Percentiles rank a stretch among this genome's conserved stretches.
phyloP scores from a whole-genome alignment of 1,140 invertebrate genomes.

The Eriosoma lanigerum region DNA sequence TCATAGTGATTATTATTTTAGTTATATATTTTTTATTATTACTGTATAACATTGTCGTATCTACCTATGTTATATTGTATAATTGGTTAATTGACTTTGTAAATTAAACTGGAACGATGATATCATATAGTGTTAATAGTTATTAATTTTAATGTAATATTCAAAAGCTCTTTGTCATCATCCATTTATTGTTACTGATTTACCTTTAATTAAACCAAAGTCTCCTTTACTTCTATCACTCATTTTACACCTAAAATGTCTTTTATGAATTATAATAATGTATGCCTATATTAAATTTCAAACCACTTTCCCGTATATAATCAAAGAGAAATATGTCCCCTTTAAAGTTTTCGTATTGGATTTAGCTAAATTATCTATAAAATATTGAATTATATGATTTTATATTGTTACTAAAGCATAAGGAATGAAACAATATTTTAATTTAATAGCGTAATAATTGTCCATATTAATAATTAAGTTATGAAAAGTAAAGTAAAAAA shows the following conservation, averaged over 20 bases:
- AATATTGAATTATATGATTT: too few species aligned
- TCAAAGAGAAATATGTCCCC: background rate
- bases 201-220: background rate
- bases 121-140: conserved; percentile 8
- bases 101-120: conserved; percentile 7
- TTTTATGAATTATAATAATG: conserved; percentile 5
- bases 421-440: too few species aligned
- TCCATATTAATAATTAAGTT: too few species aligned
- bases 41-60: too few species aligned
- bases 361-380: background rate
- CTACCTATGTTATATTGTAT: background rate
- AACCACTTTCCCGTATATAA: background rate
- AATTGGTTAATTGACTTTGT: background rate
- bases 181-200: conserved; percentile 27
- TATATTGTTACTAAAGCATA: too few species aligned
- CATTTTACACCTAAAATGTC: conserved; percentile 4
- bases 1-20: too few species aligned
- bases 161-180: background rate
- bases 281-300: background rate
- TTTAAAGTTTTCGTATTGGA: too few species aligned
- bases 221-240: background rate
- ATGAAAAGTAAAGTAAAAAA: too few species aligned
- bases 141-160: conserved; percentile 29
- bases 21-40: too few species aligned
- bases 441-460: too few species aligned